Conservation (phyloP, 2,113 vertebrate species). For the Poeciliopsis turrubarensis region DNA sequence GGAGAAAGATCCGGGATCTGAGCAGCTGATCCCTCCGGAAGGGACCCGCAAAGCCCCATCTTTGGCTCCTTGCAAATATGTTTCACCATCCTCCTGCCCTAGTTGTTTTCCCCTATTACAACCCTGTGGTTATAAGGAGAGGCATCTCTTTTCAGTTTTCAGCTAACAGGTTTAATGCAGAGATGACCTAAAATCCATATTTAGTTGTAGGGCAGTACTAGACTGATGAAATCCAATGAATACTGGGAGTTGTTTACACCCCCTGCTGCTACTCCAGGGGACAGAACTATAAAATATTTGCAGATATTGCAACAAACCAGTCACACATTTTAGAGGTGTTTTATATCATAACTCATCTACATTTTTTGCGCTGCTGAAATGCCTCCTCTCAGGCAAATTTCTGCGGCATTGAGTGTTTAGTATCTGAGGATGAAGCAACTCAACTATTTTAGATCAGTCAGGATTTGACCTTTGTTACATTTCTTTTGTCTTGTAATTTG, state of each 20-base stretch:
- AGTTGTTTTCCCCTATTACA: slow-evolving; percentile 29
- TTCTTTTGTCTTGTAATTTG: neutral
- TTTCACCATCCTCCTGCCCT: slow-evolving; percentile 12
- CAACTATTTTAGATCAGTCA: neutral
- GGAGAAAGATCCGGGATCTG: slow-evolving; percentile 54
- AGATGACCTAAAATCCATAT: slow-evolving; percentile 46
- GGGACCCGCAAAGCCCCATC: slow-evolving; percentile 48
- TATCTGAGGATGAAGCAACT: slow-evolving; percentile 3
- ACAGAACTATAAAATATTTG: slow-evolving; percentile 25
- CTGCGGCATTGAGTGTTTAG: neutral
- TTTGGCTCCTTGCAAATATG: slow-evolving; percentile 51
- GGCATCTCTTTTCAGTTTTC: slow-evolving; percentile 19
- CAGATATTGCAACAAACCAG: slow-evolving; percentile 24
- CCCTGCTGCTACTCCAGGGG: neutral
- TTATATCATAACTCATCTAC: slow-evolving; percentile 16
- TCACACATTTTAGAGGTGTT: slow-evolving; percentile 19
- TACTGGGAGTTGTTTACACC: slow-evolving; percentile 26
- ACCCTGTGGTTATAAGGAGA: slow-evolving; percentile 33
- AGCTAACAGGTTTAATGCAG: slow-evolving; percentile 35
- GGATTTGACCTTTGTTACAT: slow-evolving; percentile 1
- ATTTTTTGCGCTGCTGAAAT: slow-evolving; percentile 1
- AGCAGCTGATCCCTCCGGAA: slow-evolving; percentile 64
- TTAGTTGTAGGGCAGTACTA: slow-evolving; percentile 32
- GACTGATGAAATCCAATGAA: slow-evolving; percentile 34
- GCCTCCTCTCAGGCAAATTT: slow-evolving; percentile 16